phyloP scores from a whole-genome alignment of 2,113 vertebrate genomes.

The Opisthocomus hoazin region DNA sequence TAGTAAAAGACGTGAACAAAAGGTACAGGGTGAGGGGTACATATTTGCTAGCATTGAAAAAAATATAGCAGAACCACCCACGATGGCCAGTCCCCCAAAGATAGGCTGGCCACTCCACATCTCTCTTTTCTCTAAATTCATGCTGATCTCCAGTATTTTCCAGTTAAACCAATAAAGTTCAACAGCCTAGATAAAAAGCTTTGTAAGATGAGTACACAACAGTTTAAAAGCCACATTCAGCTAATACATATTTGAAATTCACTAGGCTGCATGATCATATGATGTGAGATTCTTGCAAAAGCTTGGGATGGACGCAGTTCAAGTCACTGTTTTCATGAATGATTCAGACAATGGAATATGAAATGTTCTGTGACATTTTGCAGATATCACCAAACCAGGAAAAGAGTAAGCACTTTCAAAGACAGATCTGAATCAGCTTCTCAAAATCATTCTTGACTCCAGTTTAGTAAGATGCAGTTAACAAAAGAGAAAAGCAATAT shows the following conservation, averaged over 20 bases:
- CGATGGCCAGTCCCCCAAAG: background rate
- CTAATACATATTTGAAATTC: background rate
- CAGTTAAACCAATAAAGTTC: background rate
- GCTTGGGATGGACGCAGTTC: background rate
- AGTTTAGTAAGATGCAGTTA: background rate
- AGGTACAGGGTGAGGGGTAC: accelerated
- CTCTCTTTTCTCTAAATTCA: background rate
- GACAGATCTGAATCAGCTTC: background rate
- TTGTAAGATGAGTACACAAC: background rate
- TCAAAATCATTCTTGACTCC: background rate
- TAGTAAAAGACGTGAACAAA: background rate
- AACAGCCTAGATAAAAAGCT: background rate
- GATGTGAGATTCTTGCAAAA: background rate
- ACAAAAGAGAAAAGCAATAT: background rate
- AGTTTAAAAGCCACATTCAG: background rate
- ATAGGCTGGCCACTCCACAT: background rate
- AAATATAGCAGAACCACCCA: background rate
- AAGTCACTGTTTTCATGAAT: background rate
- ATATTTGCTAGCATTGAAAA: background rate
- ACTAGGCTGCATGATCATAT: background rate
- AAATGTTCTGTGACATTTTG: background rate
- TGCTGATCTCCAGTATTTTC: background rate
- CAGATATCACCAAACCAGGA: background rate
- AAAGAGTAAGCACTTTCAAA: background rate
- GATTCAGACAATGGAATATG: background rate